These are phyloP conservation scores for Gadopsis bispinosus DNA, from an alignment of 2,797 vertebrate species.

Conservation along the genomic window DNA sequence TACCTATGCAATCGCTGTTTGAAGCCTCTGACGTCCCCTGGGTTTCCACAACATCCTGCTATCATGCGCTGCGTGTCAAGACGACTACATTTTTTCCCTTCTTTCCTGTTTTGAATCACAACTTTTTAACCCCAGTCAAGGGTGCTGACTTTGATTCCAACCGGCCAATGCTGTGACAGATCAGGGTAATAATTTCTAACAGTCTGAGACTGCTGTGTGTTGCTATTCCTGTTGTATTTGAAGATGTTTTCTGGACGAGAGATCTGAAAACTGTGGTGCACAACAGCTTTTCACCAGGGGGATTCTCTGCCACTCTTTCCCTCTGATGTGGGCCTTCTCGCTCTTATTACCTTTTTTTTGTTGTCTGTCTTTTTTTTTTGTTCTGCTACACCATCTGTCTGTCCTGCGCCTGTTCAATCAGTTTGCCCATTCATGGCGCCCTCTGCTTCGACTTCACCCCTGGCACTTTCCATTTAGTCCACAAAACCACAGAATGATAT, in stretches of 20 bases:
- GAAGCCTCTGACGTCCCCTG: conserved; percentile 1
- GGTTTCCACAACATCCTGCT: conserved; percentile 24
- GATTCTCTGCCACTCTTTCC: conserved; percentile 58
- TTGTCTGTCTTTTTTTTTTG: conserved; percentile 13
- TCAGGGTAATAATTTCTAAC: conserved; percentile 48
- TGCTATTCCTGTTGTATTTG: conserved; percentile 69
- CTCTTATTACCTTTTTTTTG: conserved; percentile 63
- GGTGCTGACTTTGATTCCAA: conserved; percentile 50
- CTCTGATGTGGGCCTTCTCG: conserved; percentile 59
- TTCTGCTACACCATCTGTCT: conserved; percentile 69
- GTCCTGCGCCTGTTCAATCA: conserved; percentile 67
- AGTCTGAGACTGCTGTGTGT: conserved; percentile 50
- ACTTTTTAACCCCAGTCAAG: conserved; percentile 57
- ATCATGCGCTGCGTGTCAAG: conserved; percentile 1
- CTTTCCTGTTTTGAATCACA: conserved; percentile 41
- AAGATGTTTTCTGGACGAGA: conserved; percentile 71
- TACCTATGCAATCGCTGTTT: not conserved
- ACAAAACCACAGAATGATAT: conserved; percentile 66
- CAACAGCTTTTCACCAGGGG: conserved; percentile 61
- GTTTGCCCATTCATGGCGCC: conserved; percentile 55
- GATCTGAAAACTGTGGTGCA: conserved; percentile 62
- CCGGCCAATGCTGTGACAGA: conserved; percentile 46
- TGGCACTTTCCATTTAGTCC: conserved; percentile 69
- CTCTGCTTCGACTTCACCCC: conserved; percentile 66
- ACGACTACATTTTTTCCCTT: conserved; percentile 17